These are phyloP conservation scores for Vanessa atalanta DNA, from an alignment of 1,140 invertebrate species.

Conservation along the genomic window DNA sequence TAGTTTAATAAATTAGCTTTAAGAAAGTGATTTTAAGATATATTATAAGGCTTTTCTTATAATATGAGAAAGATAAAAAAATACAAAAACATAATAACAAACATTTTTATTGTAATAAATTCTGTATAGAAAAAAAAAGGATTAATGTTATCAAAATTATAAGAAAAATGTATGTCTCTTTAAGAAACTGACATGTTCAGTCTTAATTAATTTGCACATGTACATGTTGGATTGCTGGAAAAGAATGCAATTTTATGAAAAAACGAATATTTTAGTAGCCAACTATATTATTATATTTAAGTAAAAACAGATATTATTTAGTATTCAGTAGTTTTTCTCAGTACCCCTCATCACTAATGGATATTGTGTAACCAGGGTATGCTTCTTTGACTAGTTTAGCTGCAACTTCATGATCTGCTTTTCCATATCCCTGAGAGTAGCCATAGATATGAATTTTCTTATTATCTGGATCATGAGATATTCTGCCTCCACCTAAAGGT, in stretches of 20 bases:
- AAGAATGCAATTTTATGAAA: not conserved
- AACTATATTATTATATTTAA: not conserved
- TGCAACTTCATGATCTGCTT: conserved; percentile 90
- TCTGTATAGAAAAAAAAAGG: too few species aligned
- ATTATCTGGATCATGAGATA: conserved; percentile 86
- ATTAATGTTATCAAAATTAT: not conserved
- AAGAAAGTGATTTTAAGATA: too few species aligned
- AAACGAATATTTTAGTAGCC: not conserved
- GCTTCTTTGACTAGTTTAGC: conserved; percentile 87
- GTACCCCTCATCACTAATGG: conserved; percentile 92
- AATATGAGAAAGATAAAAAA: not conserved
- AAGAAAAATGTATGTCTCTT: not conserved
- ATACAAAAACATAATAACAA: not conserved
- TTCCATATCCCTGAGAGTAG: conserved; percentile 93
- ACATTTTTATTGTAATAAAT: too few species aligned
- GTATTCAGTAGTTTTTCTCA: conserved; percentile 60
- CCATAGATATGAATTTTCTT: conserved; percentile 92
- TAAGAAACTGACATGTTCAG: not conserved
- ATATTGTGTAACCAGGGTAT: conserved; percentile 88
- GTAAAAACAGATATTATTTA: not conserved
- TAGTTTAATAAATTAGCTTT: too few species aligned
- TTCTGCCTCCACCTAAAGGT: conserved; percentile 92
- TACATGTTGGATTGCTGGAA: conserved; percentile 30
- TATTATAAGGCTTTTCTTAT: too few species aligned
- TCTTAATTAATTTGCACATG: conserved; percentile 20